Percentiles rank a stretch among this genome's conserved stretches.
Evolutionary conservation across 2,113 vertebrate species (phyloP).

Genomic region (Piaya cayana): DNA sequence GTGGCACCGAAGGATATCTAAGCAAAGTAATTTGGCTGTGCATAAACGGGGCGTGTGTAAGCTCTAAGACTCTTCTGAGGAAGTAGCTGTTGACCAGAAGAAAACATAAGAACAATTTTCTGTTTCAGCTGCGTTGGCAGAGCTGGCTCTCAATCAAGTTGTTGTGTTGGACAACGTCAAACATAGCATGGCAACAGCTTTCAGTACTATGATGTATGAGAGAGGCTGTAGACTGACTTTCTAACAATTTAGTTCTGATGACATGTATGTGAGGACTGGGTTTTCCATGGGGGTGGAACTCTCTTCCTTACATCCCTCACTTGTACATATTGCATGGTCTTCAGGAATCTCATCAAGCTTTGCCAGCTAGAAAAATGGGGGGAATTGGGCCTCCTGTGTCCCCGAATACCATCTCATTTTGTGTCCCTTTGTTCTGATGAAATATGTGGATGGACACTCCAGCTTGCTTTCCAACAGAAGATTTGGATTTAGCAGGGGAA

Average conservation of each 20-base stretch:
- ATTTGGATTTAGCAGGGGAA: too few relatives aligned
- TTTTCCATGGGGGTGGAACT: neutral
- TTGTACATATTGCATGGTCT: neutral
- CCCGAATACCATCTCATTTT: neutral
- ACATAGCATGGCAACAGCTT: neutral
- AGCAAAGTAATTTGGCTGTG: neutral
- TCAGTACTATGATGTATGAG: neutral
- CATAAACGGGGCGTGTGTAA: neutral
- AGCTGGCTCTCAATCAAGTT: neutral
- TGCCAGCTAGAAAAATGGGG: neutral
- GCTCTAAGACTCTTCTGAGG: neutral
- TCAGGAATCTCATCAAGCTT: neutral
- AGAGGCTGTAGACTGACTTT: neutral
- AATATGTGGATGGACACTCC: neutral
- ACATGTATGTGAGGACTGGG: rapidly evolving
- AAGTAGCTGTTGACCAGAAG: neutral
- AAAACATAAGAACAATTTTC: neutral
- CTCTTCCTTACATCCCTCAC: neutral
- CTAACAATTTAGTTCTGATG: neutral
- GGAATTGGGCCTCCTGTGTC: neutral
- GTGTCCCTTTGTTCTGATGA: neutral
- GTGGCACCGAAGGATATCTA: neutral
- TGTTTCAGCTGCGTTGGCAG: neutral
- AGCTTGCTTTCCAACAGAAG: neutral
- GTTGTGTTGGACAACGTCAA: neutral